phyloP scores from a whole-genome alignment of 2,888 invertebrate genomes.

The Scelioninae gen. 1 region DNA sequence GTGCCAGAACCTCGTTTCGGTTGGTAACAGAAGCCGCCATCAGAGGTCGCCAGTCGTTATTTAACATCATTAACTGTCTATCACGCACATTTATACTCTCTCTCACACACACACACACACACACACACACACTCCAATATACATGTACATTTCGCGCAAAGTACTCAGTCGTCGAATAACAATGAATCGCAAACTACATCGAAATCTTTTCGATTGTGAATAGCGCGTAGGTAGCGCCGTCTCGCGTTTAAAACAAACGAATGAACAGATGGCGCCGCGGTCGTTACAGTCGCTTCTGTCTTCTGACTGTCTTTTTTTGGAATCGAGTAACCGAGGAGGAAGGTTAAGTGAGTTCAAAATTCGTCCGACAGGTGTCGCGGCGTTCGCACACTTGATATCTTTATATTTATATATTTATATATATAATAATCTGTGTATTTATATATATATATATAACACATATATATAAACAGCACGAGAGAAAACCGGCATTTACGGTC shows the following conservation, averaged over 20 bases:
- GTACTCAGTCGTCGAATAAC: slow-evolving; percentile 63
- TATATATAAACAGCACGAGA: slow-evolving; percentile 63
- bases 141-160: slow-evolving; percentile 61
- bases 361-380: slow-evolving; percentile 23
- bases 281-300: too few relatives aligned
- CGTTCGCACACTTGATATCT: slow-evolving; percentile 34
- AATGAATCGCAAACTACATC: slow-evolving; percentile 41
- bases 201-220: slow-evolving; percentile 38
- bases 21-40: too few relatives aligned
- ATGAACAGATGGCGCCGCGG: background rate
- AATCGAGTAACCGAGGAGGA: slow-evolving; percentile 26
- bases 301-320: too few relatives aligned
- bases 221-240: too few relatives aligned
- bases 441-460: slow-evolving; percentile 55
- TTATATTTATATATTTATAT: slow-evolving; percentile 62
- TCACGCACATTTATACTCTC: too few relatives aligned
- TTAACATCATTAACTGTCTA: too few relatives aligned
- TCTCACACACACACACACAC: background rate
- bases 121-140: slow-evolving; percentile 28
- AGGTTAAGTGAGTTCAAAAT: slow-evolving; percentile 4
- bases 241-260: too few relatives aligned
- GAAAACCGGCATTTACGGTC: slow-evolving; percentile 43
- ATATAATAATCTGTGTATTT: slow-evolving; percentile 49
- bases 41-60: too few relatives aligned
- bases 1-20: too few relatives aligned